phyloP scores from a whole-genome alignment of 2,797 vertebrate genomes.

The Cheirogaleus major region DNA sequence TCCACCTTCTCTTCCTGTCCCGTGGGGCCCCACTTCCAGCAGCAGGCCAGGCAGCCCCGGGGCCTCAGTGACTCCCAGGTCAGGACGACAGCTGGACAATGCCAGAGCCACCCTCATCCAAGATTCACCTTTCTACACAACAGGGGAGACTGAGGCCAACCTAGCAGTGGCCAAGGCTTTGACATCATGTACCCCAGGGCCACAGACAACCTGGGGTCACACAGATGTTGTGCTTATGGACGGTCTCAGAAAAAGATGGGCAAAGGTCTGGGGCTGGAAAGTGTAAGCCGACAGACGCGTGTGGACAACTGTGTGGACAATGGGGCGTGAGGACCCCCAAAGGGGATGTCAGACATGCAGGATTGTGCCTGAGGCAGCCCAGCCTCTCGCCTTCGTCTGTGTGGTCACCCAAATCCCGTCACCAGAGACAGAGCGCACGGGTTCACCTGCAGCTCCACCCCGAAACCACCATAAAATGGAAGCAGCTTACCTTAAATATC shows the following conservation, averaged over 20 bases:
- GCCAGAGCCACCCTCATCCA: background rate
- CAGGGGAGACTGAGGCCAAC: background rate
- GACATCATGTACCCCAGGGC: background rate
- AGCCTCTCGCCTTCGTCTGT: background rate
- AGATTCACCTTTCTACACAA: background rate
- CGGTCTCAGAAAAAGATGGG: background rate
- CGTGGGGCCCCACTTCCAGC: background rate
- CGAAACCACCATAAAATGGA: background rate
- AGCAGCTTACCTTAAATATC: slow-evolving; percentile 95
- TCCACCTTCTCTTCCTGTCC: no score
- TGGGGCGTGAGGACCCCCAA: background rate
- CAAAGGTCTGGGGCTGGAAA: background rate
- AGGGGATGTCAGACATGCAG: background rate
- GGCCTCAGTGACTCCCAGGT: background rate
- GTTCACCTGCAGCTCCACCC: background rate
- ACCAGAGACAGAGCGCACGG: background rate
- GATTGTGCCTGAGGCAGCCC: background rate
- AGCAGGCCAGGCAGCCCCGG: background rate
- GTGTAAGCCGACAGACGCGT: background rate
- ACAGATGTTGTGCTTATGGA: background rate
- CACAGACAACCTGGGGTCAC: background rate
- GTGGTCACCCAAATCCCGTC: background rate
- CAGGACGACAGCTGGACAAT: background rate
- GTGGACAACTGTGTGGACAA: background rate
- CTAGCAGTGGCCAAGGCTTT: background rate